Base-by-base conservation (phyloP, 23 tunicate genomes). In the Pegea sp. region DNA sequence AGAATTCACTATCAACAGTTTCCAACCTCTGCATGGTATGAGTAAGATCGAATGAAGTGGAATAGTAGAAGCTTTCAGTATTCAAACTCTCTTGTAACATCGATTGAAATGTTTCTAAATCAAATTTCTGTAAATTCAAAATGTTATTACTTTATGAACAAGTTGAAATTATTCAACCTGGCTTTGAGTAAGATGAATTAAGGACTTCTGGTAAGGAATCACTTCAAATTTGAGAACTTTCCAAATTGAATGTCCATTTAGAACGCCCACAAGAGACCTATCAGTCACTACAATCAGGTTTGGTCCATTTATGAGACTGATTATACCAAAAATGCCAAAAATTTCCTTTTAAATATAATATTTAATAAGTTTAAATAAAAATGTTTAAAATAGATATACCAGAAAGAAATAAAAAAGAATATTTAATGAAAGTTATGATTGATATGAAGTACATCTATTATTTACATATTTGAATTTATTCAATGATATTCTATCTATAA, bases 1-100 rank as follows among this genome's bases (percentile, higher is more conserved):
- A 61, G 56, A 76, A 76, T 28, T 64, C 64, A 26, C 48, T 30
- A 49, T 69, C 74, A 28, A 76, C 54, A 20, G 32, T 31, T 20
- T 69, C 64, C 11, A 89, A 57, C 29, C 98, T 61, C 59, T 89
- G 98, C 81, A 76, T 66, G 23, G 98, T 65, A 42, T 89, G 98
- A 7, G 98, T 89, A 4, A 89, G 28, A 42, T 89, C 98, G 50
- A 70, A 76, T 26, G 75, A 69, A 22, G 75, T 64, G 63, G 75
- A 77, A 57, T 67, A 89, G 63, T 89, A 89, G 57, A 62, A 89
- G 1, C 74, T 34, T 13, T 58, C 57, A 16, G 70, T 60, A 22
- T 66, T 34, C 16, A 89, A 49, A n/a, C 75, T 75, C 51, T 29
- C 20, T 26, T 89, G 70, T 51, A 89, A 32, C 98, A 89, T 61